These are phyloP conservation scores for Cotesia congregata DNA, from an alignment of 2,888 invertebrate genomes.

Conservation along the genomic window DNA sequence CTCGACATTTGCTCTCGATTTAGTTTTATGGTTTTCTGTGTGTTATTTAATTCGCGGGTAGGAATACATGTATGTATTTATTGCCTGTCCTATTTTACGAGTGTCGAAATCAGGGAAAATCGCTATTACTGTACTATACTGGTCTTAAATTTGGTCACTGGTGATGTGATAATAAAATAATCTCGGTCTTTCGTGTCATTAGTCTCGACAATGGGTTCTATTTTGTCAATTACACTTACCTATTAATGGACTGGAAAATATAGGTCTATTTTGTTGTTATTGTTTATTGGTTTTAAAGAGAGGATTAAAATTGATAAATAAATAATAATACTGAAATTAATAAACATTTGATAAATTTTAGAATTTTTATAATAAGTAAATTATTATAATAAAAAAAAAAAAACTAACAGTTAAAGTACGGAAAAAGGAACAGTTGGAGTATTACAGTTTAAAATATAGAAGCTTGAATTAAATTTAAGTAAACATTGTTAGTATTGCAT, in stretches of 20 bases:
- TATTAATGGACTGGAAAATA: background rate
- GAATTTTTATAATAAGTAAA: too few relatives aligned
- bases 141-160: constrained; percentile 49
- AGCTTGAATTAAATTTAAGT: too few relatives aligned
- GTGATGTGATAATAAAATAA: constrained; percentile 70
- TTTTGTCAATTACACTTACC: constrained; percentile 64
- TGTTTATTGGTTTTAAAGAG: too few relatives aligned
- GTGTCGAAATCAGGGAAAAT: constrained; percentile 56
- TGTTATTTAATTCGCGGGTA: constrained; percentile 29
- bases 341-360: too few relatives aligned
- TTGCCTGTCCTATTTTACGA: constrained; percentile 27
- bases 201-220: constrained; percentile 64
- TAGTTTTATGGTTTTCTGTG: constrained; percentile 43
- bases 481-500: too few relatives aligned
- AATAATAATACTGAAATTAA: too few relatives aligned
- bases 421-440: too few relatives aligned
- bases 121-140: constrained; percentile 31
- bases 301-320: too few relatives aligned
- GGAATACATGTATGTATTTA: constrained; percentile 14
- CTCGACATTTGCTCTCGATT: constrained; percentile 39
- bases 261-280: constrained; percentile 33
- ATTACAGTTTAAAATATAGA: too few relatives aligned
- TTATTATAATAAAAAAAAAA: too few relatives aligned
- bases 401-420: too few relatives aligned
- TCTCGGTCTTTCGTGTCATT: constrained; percentile 70